phyloP scores from a whole-genome alignment of 2,797 vertebrate species.

The Anguilla marmorata region DNA sequence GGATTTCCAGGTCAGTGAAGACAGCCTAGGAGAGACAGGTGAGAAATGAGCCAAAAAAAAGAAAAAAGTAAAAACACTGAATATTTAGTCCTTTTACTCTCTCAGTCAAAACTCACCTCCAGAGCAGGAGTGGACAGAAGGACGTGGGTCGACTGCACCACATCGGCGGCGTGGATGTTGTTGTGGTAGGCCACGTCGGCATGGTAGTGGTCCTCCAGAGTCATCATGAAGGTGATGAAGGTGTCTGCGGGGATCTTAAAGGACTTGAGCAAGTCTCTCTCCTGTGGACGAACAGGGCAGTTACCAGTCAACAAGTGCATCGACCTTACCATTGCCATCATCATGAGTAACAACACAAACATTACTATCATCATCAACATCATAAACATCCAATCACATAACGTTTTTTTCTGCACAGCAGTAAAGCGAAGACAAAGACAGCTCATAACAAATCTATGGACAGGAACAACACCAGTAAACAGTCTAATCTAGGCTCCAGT shows the following conservation, averaged over 20 bases:
- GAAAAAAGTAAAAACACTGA: not conserved
- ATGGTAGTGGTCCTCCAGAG: conserved; percentile 88
- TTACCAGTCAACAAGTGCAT: not conserved
- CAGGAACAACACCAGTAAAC: not conserved
- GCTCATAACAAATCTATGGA: not conserved
- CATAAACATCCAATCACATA: not conserved
- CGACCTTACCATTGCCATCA: not conserved
- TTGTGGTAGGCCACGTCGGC: conserved; percentile 89
- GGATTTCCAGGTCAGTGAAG: conserved; percentile 90
- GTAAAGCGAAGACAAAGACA: not conserved
- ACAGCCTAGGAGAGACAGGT: conserved; percentile 75
- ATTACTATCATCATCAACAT: not conserved
- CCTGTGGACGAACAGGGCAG: conserved; percentile 61
- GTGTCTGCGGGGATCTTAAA: conserved; percentile 86
- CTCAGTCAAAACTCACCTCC: conserved; percentile 69
- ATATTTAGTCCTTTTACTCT: too few relatives aligned
- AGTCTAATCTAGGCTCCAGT: not conserved
- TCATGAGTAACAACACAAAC: not conserved
- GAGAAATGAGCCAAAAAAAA: conserved; percentile 22
- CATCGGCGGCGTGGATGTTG: conserved; percentile 89
- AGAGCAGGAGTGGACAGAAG: conserved; percentile 86
- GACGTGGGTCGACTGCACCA: conserved; percentile 88
- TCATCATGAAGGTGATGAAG: conserved; percentile 89
- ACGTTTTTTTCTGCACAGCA: too few relatives aligned
- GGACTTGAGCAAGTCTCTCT: conserved; percentile 87